These are phyloP conservation scores for Mesembrinibis cayennensis DNA, from an alignment of 2,113 vertebrate genomes.

Conservation along the genomic window DNA sequence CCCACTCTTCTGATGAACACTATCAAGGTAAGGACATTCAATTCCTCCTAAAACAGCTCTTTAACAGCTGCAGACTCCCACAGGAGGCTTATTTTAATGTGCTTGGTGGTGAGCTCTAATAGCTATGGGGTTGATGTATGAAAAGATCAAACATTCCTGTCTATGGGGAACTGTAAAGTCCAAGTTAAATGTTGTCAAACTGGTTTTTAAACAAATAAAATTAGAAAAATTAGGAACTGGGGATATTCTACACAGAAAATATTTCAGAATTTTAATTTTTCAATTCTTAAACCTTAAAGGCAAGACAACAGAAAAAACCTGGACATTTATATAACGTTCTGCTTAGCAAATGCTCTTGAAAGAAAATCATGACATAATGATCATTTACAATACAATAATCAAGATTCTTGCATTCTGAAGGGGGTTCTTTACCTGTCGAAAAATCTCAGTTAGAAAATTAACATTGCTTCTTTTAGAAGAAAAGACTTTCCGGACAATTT, in stretches of 20 bases:
- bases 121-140: background rate
- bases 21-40: background rate
- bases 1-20: background rate
- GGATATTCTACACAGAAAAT: background rate
- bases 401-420: background rate
- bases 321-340: background rate
- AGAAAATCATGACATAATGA: background rate
- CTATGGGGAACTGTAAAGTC: background rate
- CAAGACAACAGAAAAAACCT: background rate
- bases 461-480: constrained; percentile 93
- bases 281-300: background rate
- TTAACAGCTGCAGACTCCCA: background rate
- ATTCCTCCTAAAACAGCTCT: background rate
- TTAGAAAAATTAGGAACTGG: background rate
- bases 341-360: background rate
- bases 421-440: constrained; percentile 88
- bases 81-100: background rate
- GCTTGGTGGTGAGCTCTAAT: background rate
- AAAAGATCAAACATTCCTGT: background rate
- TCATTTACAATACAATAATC: background rate
- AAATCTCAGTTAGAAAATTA: constrained; percentile 98
- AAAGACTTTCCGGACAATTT: constrained; percentile 95
- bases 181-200: background rate
- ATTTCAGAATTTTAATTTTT: background rate
- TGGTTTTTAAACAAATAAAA: background rate